Percentiles rank a stretch among this genome's conserved stretches.
phyloP scores from a whole-genome alignment of 1,140 invertebrate genomes.

The Drosophila guanche region DNA sequence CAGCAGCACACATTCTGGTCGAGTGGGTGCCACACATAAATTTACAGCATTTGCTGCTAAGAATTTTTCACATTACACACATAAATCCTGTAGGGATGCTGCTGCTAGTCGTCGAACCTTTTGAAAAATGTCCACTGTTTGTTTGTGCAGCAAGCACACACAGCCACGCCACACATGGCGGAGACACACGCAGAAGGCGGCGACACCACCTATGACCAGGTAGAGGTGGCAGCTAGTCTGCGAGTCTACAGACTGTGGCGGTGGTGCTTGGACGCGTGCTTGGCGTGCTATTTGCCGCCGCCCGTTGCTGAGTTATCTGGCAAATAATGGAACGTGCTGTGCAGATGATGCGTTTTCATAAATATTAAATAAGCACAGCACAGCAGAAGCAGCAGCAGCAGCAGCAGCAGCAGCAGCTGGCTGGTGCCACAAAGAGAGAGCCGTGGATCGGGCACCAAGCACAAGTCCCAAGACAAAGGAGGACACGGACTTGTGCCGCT shows the following conservation, averaged over 20 bases:
- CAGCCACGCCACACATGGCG: conserved; percentile 18
- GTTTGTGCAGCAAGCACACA: conserved; percentile 44
- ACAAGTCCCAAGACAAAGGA: conserved; percentile 5
- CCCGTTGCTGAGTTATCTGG: conserved; percentile 78
- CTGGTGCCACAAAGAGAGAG: too few species aligned
- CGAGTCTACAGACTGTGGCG: conserved; percentile 12
- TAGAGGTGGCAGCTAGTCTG: conserved; percentile 13
- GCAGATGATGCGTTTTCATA: conserved; percentile 82
- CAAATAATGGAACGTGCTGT: conserved; percentile 81
- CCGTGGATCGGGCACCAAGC: conserved; percentile 6
- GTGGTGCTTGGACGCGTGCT: conserved; percentile 69
- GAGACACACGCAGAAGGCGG: conserved; percentile 1
- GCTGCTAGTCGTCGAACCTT: conserved; percentile 53
- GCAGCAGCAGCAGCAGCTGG: conserved; percentile 11
- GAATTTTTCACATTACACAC: conserved; percentile 77
- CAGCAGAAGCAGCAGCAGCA: too few species aligned
- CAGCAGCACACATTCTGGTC: neutral
- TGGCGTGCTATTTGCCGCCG: conserved; percentile 61
- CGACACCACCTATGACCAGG: conserved; percentile 35
- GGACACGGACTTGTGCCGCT: conserved; percentile 46
- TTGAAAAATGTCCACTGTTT: conserved; percentile 78
- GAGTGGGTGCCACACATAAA: conserved; percentile 61
- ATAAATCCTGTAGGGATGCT: conserved; percentile 72
- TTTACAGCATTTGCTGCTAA: conserved; percentile 70
- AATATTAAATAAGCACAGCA: conserved; percentile 80